Conservation (phyloP, 1,140 invertebrate genomes). For the Trypoxylus dichotomus region DNA sequence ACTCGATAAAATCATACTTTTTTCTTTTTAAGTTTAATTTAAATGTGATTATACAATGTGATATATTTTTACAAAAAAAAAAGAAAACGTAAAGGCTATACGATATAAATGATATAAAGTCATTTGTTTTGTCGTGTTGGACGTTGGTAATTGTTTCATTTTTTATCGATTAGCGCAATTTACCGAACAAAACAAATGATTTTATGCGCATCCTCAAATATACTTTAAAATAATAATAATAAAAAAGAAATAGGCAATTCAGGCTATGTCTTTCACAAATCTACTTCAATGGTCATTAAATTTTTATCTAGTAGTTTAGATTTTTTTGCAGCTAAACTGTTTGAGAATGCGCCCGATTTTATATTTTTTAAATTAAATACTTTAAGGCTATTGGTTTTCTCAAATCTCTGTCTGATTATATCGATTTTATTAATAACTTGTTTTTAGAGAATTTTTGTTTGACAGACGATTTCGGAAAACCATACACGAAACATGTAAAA, state of each 20-base stretch:
- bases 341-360: neutral
- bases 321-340: neutral
- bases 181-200: neutral
- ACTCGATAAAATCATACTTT: neutral
- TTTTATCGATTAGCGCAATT: neutral
- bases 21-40: slow-evolving; percentile 8
- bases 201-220: neutral
- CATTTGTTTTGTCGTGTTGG: neutral
- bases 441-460: too few species aligned
- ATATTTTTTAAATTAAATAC: neutral
- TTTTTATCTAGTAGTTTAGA: too few species aligned
- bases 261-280: too few species aligned
- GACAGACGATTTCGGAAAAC: neutral
- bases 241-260: too few species aligned
- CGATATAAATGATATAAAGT: neutral
- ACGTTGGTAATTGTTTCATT: neutral
- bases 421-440: too few species aligned
- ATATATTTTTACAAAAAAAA: slow-evolving; percentile 7
- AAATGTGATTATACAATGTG: slow-evolving; percentile 22
- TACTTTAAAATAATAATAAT: neutral
- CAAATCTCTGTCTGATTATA: neutral
- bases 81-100: slow-evolving; percentile 10
- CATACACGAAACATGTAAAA: neutral
- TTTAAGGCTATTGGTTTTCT: neutral
- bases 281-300: too few species aligned